phyloP scores from a whole-genome alignment of 2,113 vertebrate genomes.

The Rhinolophus sinicus region DNA sequence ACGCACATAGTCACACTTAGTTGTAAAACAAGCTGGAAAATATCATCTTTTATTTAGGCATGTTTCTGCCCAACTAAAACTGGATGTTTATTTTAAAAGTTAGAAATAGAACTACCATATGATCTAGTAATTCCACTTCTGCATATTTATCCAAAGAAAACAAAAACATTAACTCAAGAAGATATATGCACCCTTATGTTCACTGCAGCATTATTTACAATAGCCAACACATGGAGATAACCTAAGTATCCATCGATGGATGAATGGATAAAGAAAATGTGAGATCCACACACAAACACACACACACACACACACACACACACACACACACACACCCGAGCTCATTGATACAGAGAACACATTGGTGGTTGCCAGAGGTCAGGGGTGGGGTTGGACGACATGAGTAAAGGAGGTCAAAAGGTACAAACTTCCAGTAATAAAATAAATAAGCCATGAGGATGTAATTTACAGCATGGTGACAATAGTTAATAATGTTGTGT shows the following conservation, averaged over 20 bases:
- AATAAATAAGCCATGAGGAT: background rate
- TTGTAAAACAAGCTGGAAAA: background rate
- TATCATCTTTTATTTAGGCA: background rate
- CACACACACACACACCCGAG: background rate
- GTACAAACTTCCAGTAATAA: background rate
- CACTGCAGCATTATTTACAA: background rate
- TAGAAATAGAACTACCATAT: background rate
- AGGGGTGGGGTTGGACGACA: background rate
- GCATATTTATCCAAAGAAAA: background rate
- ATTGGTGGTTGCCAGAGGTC: background rate
- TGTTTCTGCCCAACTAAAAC: background rate
- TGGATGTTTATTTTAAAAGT: background rate
- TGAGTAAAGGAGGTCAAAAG: background rate
- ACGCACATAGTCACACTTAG: background rate
- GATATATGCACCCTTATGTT: background rate
- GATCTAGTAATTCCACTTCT: background rate
- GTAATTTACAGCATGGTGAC: background rate
- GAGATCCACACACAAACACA: background rate
- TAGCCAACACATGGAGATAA: background rate
- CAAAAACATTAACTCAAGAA: background rate
- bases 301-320: background rate
- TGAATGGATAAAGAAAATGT: background rate
- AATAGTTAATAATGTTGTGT: background rate
- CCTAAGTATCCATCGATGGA: background rate
- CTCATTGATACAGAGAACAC: background rate